Evolutionary conservation across 37 sponge, comb jelly and placozoan genomes (phyloP), one percentile per base, ranked within the genome.

Genomic region (Theonella swinhoei): DNA sequence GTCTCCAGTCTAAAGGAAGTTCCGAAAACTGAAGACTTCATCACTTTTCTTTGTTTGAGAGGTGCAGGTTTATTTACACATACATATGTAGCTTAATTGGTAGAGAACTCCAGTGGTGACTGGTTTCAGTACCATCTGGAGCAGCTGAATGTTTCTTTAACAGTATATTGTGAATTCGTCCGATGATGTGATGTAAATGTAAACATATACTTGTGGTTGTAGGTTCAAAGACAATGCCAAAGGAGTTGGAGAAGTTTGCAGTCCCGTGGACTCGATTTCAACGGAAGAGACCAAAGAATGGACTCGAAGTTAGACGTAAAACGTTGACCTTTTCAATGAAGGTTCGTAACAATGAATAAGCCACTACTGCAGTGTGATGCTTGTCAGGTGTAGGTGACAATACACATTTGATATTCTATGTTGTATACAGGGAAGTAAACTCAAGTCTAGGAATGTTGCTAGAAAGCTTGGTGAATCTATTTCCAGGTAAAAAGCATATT

Each of bases 1-100:
- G 68, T 79, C 43, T 42, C 24, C 19, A 30, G 26, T 33, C 37
- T 42, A 1, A 81, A 81, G 23, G 69, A 83, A 34, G 60, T 47
- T 33, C 87, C 87, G 1, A 79, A 78, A 31, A 86, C 87, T 38
- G 87, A 86, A 41, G 87, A 86, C 30, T 78, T 86, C 79, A 37
- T 86, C 66, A 69, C 41, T 28, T 86, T 68, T 28, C 87, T 86
- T 1, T 86, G 87, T 26, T 59, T 82, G 31, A 70, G 82, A 62
- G 82, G 73, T 82, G 24, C 3, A 42, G 23, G 26, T n/a, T 66
- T 11, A 25, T 28, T 8, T 11, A 25, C 68, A 70, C 22, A 70
- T 34, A 34, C 36, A 66, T 66, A 28, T 66, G n/a, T 66, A 28
- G 14, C 20, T 25, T 66, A 28, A 25, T 24, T 66, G n/a, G n/a